These are phyloP conservation scores for Villa cingulata DNA, from an alignment of 2,888 invertebrate species.

Conservation along the genomic window DNA sequence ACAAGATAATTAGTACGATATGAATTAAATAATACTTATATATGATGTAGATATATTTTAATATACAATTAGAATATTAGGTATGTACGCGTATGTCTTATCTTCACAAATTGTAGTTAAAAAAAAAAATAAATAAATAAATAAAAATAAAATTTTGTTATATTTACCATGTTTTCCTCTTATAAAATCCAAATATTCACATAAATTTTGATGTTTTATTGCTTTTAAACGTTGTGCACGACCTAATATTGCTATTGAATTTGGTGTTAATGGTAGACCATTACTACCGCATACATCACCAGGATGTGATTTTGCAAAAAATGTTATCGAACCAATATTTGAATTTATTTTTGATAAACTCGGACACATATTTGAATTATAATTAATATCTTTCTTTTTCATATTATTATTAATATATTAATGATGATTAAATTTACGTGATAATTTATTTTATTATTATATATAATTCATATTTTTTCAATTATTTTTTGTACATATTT, in stretches of 20 bases:
- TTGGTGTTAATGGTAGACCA: slow-evolving; percentile 89
- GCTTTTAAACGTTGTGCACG: slow-evolving; percentile 71
- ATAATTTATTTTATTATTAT: no score
- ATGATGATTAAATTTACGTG: no score
- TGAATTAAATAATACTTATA: no score
- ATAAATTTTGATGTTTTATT: slow-evolving; percentile 66
- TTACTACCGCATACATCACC: slow-evolving; percentile 89
- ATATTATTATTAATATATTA: no score
- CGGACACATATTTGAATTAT: slow-evolving; percentile 13
- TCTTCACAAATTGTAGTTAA: no score
- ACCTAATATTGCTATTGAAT: slow-evolving; percentile 88
- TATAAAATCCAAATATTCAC: slow-evolving; percentile 80
- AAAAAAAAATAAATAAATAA: neutral
- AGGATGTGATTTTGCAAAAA: slow-evolving; percentile 80
- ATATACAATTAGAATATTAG: no score
- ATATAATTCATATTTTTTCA: no score
- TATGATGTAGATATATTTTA: no score
- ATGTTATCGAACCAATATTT: slow-evolving; percentile 69
- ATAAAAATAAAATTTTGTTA: neutral
- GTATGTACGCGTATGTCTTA: no score
- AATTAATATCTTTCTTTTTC: neutral
- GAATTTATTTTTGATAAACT: slow-evolving; percentile 18
- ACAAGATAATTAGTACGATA: no score
- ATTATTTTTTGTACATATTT: neutral
- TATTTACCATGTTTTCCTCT: slow-evolving; percentile 81